A percentile compares a stretch with the other conserved stretches of the same genome.
Conservation (phyloP, 2,797 vertebrate species). For the Alauda arvensis region DNA sequence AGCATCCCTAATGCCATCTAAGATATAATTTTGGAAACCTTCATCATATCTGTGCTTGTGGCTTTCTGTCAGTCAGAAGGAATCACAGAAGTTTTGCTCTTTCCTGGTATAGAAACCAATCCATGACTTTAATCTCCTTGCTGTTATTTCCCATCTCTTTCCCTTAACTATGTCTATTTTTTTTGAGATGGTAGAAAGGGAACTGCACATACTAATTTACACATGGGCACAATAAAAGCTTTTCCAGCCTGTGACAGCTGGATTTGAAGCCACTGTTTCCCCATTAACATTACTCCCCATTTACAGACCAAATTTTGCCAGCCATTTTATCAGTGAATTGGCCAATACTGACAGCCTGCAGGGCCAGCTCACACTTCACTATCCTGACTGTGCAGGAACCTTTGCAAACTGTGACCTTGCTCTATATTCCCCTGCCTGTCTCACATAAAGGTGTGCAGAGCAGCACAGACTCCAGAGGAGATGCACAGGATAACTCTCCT, state of each 20-base stretch:
- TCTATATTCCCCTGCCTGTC: background rate
- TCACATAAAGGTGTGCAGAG: background rate
- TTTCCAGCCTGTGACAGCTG: background rate
- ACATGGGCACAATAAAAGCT: background rate
- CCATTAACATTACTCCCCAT: background rate
- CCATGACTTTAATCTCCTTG: background rate
- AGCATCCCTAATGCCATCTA: background rate
- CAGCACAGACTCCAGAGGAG: background rate
- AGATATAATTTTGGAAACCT: background rate
- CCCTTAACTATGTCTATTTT: accelerated
- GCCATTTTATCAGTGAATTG: background rate
- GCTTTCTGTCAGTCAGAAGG: background rate
- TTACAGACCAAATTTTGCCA: background rate
- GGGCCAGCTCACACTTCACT: background rate
- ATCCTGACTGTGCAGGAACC: background rate
- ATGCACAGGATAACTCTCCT: background rate
- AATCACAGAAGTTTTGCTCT: background rate
- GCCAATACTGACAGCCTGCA: background rate
- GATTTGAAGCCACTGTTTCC: background rate
- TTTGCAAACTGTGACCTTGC: accelerated
- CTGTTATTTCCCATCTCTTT: background rate
- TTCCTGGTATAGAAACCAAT: background rate
- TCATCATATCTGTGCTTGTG: background rate
- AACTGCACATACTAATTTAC: background rate
- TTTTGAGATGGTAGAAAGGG: background rate